Conservation (phyloP, 2,888 invertebrate species). For the Lasioglossum oenotherae region DNA sequence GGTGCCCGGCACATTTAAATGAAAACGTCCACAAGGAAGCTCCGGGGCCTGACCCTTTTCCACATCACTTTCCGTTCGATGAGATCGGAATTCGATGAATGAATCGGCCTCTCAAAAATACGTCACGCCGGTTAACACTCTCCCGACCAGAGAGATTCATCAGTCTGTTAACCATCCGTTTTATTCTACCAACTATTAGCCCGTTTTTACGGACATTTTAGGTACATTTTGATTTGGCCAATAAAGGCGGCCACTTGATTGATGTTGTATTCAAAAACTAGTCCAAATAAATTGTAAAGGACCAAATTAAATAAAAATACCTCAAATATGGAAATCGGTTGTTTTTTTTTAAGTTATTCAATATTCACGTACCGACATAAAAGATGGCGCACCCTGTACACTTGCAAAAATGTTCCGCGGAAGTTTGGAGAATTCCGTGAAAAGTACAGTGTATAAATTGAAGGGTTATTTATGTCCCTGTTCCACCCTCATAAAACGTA, state of each 20-base stretch:
- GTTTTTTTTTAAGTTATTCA: too few species aligned
- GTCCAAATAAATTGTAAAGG: too few species aligned
- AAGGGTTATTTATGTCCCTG: neutral
- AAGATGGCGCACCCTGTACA: too few species aligned
- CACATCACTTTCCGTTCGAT: constrained; percentile 29
- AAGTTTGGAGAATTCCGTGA: neutral
- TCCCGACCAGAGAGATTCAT: neutral
- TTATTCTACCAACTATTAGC: neutral
- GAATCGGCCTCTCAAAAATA: neutral
- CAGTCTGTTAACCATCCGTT: neutral
- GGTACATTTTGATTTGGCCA: too few species aligned
- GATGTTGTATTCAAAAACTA: too few species aligned
- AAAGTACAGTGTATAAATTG: neutral
- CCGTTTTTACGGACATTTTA: too few species aligned
- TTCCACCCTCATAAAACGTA: neutral
- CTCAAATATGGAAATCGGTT: too few species aligned
- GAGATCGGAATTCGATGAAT: constrained; percentile 1
- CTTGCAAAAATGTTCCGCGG: too few species aligned
- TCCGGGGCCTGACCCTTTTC: constrained; percentile 27
- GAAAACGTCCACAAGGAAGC: constrained; percentile 61
- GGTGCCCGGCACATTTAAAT: constrained; percentile 62
- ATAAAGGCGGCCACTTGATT: too few species aligned
- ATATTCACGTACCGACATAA: too few species aligned
- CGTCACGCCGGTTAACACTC: neutral
- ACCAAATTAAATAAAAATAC: too few species aligned